These are phyloP conservation scores for Oreochromis tanganicae DNA, from an alignment of 2,113 vertebrate species.

Conservation along the genomic window DNA sequence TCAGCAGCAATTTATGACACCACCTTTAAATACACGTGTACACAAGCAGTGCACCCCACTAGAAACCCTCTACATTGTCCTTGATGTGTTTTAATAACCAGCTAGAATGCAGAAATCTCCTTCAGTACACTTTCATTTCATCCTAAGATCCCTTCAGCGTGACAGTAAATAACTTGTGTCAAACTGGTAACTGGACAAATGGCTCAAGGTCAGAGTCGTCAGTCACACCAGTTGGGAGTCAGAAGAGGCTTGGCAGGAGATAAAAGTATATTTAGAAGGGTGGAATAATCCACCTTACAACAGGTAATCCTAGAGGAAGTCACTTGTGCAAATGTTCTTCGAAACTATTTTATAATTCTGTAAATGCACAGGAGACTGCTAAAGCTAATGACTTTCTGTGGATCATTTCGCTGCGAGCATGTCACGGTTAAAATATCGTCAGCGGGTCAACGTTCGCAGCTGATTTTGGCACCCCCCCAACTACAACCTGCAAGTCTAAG, in stretches of 20 bases:
- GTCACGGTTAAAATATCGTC: neutral
- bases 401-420: neutral
- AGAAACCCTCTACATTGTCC: neutral
- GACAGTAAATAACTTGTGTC: neutral
- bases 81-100: neutral
- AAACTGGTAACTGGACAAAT: neutral
- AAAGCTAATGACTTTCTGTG: neutral
- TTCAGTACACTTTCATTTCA: neutral
- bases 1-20: neutral
- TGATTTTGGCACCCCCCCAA: conserved; percentile 57
- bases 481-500: conserved; percentile 28
- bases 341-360: neutral
- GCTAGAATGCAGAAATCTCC: neutral
- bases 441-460: conserved; percentile 24
- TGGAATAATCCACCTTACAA: conserved; percentile 32
- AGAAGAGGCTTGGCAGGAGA: conserved; percentile 24
- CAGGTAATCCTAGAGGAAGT: conserved; percentile 8
- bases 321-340: neutral
- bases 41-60: neutral
- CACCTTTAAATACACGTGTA: neutral
- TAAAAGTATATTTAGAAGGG: conserved; percentile 36
- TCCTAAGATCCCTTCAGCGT: neutral
- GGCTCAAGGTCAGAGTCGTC: conserved; percentile 37
- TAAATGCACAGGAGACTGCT: neutral
- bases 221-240: neutral